Percentiles rank a stretch among this genome's conserved stretches.
phyloP scores from a whole-genome alignment of 2,888 invertebrate genomes.

The Diarsia dahlii region DNA sequence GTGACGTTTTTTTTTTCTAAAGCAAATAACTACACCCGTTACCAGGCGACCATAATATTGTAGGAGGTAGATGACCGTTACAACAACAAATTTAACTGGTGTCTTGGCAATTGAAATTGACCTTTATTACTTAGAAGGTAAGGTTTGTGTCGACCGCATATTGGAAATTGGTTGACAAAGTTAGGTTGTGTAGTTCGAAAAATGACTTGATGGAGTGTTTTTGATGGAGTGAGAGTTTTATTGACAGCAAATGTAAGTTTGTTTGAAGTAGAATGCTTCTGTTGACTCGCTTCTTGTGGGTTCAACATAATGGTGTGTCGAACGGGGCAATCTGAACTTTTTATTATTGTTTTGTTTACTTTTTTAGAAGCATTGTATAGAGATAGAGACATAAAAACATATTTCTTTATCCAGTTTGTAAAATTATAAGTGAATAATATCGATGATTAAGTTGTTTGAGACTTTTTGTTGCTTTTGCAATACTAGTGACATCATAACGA shows the following conservation, averaged over 20 bases:
- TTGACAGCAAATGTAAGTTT: conserved; percentile 52
- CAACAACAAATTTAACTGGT: conserved; percentile 48
- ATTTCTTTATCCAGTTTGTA: neutral
- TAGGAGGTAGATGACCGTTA: conserved; percentile 83
- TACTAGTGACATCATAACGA: too few relatives aligned
- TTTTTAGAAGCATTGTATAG: conserved; percentile 19
- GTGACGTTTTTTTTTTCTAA: conserved; percentile 74
- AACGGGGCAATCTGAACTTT: conserved; percentile 34
- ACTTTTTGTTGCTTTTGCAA: neutral
- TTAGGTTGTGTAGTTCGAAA: conserved; percentile 44
- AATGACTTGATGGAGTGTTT: conserved; percentile 16
- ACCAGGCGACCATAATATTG: conserved; percentile 81
- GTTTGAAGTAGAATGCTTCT: conserved; percentile 58
- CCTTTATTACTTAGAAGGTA: conserved; percentile 19
- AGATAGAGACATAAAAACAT: conserved; percentile 1
- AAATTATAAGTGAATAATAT: neutral
- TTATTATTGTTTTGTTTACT: conserved; percentile 30
- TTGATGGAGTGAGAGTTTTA: neutral
- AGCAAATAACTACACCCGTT: conserved; percentile 77
- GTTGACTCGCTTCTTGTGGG: conserved; percentile 55
- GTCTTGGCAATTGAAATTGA: conserved; percentile 33
- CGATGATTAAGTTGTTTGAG: neutral
- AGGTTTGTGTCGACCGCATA: conserved; percentile 28
- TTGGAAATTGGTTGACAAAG: conserved; percentile 35
- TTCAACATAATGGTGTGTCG: conserved; percentile 55